Conservation (phyloP, 2,888 invertebrate species). For the Eupeodes latifasciatus region DNA sequence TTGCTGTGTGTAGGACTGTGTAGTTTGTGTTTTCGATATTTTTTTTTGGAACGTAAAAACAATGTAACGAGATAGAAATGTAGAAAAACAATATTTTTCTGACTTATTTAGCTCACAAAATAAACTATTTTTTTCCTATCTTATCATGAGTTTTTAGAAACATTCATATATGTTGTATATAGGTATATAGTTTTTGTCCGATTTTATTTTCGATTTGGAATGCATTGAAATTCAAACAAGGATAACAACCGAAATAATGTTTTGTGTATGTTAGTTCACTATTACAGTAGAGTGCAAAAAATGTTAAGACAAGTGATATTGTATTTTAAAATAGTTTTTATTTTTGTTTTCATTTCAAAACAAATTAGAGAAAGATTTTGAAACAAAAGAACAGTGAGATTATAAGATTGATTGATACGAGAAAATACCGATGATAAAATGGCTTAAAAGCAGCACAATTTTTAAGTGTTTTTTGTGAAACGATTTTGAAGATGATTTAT, state of each 20-base stretch:
- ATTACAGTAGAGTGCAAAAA: background rate
- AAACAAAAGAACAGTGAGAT: no score
- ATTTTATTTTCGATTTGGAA: constrained; percentile 20
- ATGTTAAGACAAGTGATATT: background rate
- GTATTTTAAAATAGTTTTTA: background rate
- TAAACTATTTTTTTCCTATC: background rate
- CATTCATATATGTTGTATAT: no score
- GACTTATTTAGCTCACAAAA: constrained; percentile 22
- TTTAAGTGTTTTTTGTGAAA: no score
- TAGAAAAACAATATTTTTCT: constrained; percentile 2
- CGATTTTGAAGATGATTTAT: no score
- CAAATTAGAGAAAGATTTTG: no score
- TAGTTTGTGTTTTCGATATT: background rate
- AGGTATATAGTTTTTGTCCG: background rate
- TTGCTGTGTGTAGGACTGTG: background rate
- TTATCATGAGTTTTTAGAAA: no score
- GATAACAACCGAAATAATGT: constrained; percentile 29
- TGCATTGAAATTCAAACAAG: constrained; percentile 19
- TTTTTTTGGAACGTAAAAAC: background rate
- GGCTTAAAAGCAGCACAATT: no score
- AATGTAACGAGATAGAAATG: background rate
- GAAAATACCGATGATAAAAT: no score
- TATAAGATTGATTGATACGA: no score
- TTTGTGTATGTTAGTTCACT: background rate
- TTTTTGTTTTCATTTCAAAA: background rate